Evolutionary conservation across 2,113 vertebrate species (phyloP), one percentile per base, ranked within the genome.

Genomic region (Ibidorhyncha struthersii): DNA sequence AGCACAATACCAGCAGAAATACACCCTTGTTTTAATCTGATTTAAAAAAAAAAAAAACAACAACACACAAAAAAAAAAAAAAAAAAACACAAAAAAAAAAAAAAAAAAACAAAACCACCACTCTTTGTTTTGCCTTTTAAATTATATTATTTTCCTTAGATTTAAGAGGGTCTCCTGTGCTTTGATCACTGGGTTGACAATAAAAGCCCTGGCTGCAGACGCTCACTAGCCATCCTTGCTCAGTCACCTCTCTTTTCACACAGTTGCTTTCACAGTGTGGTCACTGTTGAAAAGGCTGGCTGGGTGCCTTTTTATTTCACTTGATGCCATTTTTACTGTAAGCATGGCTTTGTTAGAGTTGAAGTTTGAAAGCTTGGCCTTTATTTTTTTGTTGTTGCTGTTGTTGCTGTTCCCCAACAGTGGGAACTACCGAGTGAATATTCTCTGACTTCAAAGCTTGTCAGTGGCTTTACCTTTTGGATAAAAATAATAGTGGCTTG

Each of bases 91-190:
- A 76, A 47, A 78, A 86, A 22, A 47, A 41, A 27, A 32, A 43
- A 23, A 23, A 21, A 16, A 1, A 29, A 63, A 29, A 38, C 63
- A 56, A 92, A 93, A 92, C 72, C 86, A 95, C 89, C 82, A 86
- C 90, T 91, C 96, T 97, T 97, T 95, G 94, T 94, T 95, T 97
- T 93, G 93, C 89, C 94, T 97, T 96, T 96, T 96, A 97, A 97
- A 98, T 97, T 98, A 97, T 91, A 96, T 97, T 97, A 97, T 97
- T 97, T 97, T 97, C 95, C 87, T 97, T 89, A 96, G 95, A 96
- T 97, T 97, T 95, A 93, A 95, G 96, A 96, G 91, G 96, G 95
- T 96, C 95, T 96, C 96, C 94, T 96, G 92, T 72, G 89, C 97
- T 98, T 98, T 98, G 97, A 97, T 97, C 97, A 96, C 90, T 96